Base-by-base conservation (phyloP, 2,888 invertebrate species). In the Fragum sueziense region DNA sequence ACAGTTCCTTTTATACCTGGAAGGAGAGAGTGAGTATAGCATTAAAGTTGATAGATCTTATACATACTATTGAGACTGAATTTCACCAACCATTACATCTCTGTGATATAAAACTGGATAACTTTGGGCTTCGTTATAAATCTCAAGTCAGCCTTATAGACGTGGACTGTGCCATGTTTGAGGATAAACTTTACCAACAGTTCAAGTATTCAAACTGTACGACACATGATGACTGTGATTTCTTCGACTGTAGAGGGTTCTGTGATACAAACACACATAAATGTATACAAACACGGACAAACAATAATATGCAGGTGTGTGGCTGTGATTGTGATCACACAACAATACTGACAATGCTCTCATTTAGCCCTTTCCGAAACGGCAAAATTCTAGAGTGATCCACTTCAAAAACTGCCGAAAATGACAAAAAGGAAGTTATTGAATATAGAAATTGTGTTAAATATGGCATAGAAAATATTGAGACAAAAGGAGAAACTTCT, bases 301-400 rank as follows among this genome's bases (percentile, higher is more conserved):
- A 96, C 89, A 95, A 95, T 88, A 96, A 96, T 91, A 91, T 96
- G 81, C 95, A 96, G 94, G 95, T 96, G 70, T n/a, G n/a, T n/a
- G n/a, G n/a, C n/a, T n/a, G n/a, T n/a, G n/a, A n/a, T n/a, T n/a
- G n/a, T n/a, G n/a, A n/a, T n/a, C n/a, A n/a, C n/a, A n/a, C n/a
- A n/a, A n/a, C n/a, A n/a, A n/a, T n/a, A n/a, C n/a, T n/a, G n/a
- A n/a, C n/a, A n/a, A n/a, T n/a, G n/a, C n/a, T n/a, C n/a, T n/a
- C n/a, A n/a, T n/a, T n/a, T n/a, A n/a, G n/a, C n/a, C n/a, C n/a
- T n/a, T n/a, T n/a, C n/a, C n/a, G n/a, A n/a, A n/a, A n/a, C n/a
- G n/a, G n/a, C n/a, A n/a, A n/a, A n/a, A n/a, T n/a, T n/a, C n/a
- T n/a, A n/a, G n/a, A n/a, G n/a, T n/a, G n/a, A n/a, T n/a, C n/a